These are phyloP conservation scores for Lithophane semibrunnea DNA, from an alignment of 2,888 invertebrate species.

Conservation along the genomic window DNA sequence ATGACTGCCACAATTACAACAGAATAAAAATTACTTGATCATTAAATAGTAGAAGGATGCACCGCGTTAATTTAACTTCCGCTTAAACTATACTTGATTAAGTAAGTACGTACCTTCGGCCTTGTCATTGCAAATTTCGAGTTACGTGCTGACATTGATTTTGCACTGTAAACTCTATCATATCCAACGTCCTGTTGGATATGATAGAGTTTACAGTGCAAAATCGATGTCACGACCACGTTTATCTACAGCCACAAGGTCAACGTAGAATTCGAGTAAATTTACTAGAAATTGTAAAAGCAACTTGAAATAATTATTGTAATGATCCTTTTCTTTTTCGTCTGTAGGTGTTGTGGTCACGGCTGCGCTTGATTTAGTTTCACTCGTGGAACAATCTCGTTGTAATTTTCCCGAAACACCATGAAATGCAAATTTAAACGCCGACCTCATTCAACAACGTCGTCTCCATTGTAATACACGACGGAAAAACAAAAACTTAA, in stretches of 20 bases:
- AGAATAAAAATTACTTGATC: constrained; percentile 6
- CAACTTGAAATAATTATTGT: constrained; percentile 12
- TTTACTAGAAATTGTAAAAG: constrained; percentile 16
- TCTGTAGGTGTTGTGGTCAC: constrained; percentile 25
- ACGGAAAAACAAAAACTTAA: constrained; percentile 63
- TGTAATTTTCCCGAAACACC: constrained; percentile 50
- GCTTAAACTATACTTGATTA: constrained; percentile 30
- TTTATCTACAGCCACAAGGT: constrained; percentile 7
- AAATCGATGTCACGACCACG: constrained; percentile 39
- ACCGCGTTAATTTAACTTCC: constrained; percentile 21
- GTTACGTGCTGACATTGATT: constrained; percentile 9
- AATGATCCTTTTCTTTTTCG: constrained; percentile 19
- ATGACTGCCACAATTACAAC: constrained; percentile 6
- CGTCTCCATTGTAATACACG: constrained; percentile 45
- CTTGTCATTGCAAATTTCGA: constrained; percentile 32
- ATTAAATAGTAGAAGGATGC: constrained; percentile 38
- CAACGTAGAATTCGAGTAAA: not conserved
- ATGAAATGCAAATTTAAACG: constrained; percentile 53
- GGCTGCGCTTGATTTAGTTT: constrained; percentile 44
- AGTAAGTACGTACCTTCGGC: not conserved
- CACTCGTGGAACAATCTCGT: constrained; percentile 55
- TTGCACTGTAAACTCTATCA: too few species aligned
- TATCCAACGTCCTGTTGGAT: too few species aligned
- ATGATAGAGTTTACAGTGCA: constrained; percentile 17
- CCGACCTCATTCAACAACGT: constrained; percentile 56